Evolutionary conservation across 2,797 vertebrate species (phyloP).

Genomic region (Australoheros facetus): DNA sequence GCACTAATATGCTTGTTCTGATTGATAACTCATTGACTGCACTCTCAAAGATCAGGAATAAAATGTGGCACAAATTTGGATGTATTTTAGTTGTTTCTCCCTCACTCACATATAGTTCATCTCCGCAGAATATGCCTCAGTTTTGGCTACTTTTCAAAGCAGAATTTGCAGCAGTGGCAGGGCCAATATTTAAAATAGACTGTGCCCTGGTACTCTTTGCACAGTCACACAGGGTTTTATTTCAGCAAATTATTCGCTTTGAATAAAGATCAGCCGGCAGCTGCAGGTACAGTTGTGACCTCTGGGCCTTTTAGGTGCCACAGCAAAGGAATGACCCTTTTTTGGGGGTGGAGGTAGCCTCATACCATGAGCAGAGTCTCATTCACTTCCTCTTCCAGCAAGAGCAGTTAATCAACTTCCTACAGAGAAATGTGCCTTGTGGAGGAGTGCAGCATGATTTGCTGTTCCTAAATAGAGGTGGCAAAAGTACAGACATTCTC

Average conservation of each 20-base stretch:
- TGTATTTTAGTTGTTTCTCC: conserved; percentile 9
- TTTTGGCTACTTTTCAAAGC: background rate
- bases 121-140: background rate
- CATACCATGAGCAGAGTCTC: conserved; percentile 29
- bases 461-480: conserved; percentile 46
- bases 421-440: conserved; percentile 42
- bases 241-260: conserved; percentile 65
- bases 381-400: conserved; percentile 39
- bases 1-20: conserved; percentile 18
- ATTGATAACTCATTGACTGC: conserved; percentile 1
- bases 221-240: conserved; percentile 47
- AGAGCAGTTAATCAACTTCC: conserved; percentile 65
- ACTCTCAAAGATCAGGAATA: background rate
- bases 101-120: background rate
- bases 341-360: conserved; percentile 11
- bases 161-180: conserved; percentile 14
- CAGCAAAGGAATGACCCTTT: conserved; percentile 33
- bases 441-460: conserved; percentile 42
- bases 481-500: no score
- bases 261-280: conserved; percentile 66
- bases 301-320: conserved; percentile 42
- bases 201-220: conserved; percentile 30
- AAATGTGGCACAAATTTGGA: conserved; percentile 7
- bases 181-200: conserved; percentile 42
- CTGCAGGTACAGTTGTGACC: conserved; percentile 60